Evolutionary conservation across 2,888 invertebrate genomes (phyloP), one percentile per base, ranked within the genome.

Genomic region (Limnephilus rhombicus): DNA sequence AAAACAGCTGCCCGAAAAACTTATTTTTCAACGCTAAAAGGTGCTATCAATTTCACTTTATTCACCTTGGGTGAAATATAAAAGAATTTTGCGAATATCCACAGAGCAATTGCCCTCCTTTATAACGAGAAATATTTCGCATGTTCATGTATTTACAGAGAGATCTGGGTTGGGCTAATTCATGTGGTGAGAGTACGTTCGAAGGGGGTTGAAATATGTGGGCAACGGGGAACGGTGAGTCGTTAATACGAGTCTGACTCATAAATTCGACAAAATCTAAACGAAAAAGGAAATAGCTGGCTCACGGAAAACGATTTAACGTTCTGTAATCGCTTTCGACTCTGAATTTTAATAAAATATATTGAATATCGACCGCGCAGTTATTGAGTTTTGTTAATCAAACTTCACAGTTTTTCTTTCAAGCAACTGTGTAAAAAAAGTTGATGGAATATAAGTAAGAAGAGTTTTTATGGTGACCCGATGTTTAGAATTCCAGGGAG

Each of bases 11-110:
- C 29, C n/a, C 31, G 31, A 88, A 88, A 88, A 37, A 9, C 68
- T 31, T 88, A 88, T 88, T 88, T 88, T 88, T 68, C 88, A 37
- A 68, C 86, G 45, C 49, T 86, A 86, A 86, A 88, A 53, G 34
- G 88, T 45, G 34, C 68, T 68, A 88, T 88, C 88, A 68, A 88
- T 88, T 68, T 88, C 88, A 88, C 18, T 88, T 3, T 88, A 68
- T 88, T 88, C 88, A 29, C 88, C 34, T 34, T 68, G 12, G n/a
- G n/a, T 41, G n/a, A 85, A 41, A n/a, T 68, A 88, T 88, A 88
- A 88, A 88, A 88, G 53, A 53, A 53, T 34, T 68, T 68, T n/a
- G 68, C 53, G 53, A 49, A 31, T n/a, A 49, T 49, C 53, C 53
- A 31, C 31, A 9, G 88, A 88, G 88, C 88, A 53, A 88, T 88